Base-by-base conservation (phyloP, 1,140 invertebrate genomes). In the Drosophila sp. region DNA sequence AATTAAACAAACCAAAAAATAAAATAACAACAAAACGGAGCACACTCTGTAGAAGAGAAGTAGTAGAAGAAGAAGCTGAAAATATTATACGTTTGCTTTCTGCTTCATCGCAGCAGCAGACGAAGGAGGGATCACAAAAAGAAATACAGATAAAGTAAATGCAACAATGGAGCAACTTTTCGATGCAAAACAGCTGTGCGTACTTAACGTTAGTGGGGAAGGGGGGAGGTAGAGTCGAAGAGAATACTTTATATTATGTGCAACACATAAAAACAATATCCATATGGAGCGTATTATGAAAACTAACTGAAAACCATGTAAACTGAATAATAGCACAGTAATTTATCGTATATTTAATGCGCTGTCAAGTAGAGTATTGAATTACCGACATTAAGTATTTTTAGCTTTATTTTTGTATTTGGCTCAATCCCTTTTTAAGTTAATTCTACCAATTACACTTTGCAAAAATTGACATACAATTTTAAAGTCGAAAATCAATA, bases 1-100 rank as follows among this genome's bases (percentile, higher is more conserved):
- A 84, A 84, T 84, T 84, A 84, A 84, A 78, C 74, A 84, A 80
- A 84, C 53, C 58, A 53, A 67, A 81, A 81, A 64, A 56, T 11
- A 63, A 67, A 43, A 80, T 67, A 80, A 66, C 62, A 67, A 77
- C 54, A 50, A 66, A 74, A 72, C 63, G 66, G 57, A 76, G 67
- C 73, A 79, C 40, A 29, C 27, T 27, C 25, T 27, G 25, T 27
- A 27, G 2, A 27, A 5, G 21, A 1, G 21, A 21, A 21, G 21
- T 4, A 21, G 27, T 4, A 29, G 27, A 29, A 29, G 27, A 54
- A 29, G 27, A 36, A 67, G 25, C 46, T 53, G 54, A 72, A 71
- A 46, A 64, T 51, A n/a, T 36, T 45, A 43, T 48, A 9, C 34
- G 40, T 53, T 50, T 38, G 9, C n/a, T 32, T 53, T 43, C 9